Evolutionary conservation across 2,888 invertebrate species (phyloP).

Genomic region (Epinotia nisella): DNA sequence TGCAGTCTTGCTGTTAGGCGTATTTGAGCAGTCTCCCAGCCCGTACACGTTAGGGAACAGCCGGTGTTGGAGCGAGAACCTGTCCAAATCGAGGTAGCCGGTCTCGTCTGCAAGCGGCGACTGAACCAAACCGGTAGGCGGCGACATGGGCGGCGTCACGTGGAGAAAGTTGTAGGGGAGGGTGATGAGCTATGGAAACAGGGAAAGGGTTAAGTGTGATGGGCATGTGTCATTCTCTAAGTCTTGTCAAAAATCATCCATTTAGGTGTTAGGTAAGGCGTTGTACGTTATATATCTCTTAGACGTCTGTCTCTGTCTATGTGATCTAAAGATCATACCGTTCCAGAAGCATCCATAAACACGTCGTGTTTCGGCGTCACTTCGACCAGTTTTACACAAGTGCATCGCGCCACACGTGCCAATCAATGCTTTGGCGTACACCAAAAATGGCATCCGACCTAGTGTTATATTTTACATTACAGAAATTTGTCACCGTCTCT

Average conservation of each 20-base stretch:
- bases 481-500: too few relatives aligned
- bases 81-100: constrained; percentile 92
- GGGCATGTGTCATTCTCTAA: too few relatives aligned
- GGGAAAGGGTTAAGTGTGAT: not conserved
- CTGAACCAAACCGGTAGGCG: constrained; percentile 85
- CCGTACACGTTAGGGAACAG: constrained; percentile 94
- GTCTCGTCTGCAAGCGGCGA: constrained; percentile 86
- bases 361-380: constrained; percentile 89
- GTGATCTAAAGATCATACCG: constrained; percentile 51
- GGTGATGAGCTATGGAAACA: constrained; percentile 12
- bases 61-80: constrained; percentile 90
- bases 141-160: constrained; percentile 95
- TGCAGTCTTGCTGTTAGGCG: constrained; percentile 97
- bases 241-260: too few relatives aligned
- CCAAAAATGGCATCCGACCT: constrained; percentile 96
- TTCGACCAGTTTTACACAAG: constrained; percentile 91
- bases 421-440: too few relatives aligned
- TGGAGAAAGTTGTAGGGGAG: constrained; percentile 93
- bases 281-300: not conserved
- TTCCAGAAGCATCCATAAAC: constrained; percentile 88
- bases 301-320: too few relatives aligned
- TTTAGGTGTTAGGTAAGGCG: too few relatives aligned
- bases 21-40: constrained; percentile 94
- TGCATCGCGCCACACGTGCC: too few relatives aligned
- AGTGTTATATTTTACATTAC: too few relatives aligned